A percentile compares a stretch with the other conserved stretches of the same genome.
Conservation (phyloP, 2,113 vertebrate genomes). For the Hiodon alosoides region DNA sequence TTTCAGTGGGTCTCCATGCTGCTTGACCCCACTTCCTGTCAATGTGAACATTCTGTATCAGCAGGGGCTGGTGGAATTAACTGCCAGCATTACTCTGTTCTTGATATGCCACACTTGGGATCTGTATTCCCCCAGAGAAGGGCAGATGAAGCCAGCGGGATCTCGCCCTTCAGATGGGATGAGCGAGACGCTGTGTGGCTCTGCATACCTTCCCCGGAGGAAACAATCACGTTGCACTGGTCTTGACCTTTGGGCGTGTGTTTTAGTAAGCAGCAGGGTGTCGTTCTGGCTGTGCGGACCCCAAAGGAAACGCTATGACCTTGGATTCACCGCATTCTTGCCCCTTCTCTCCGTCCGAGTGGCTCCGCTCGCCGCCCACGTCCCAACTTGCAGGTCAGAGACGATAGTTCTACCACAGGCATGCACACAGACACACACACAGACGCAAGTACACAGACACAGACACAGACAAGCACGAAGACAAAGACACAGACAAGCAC, state of each 20-base stretch:
- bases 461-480: no score
- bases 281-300: conserved; percentile 48
- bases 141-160: conserved; percentile 72
- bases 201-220: conserved; percentile 54
- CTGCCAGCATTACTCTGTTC: conserved; percentile 94
- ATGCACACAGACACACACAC: not conserved
- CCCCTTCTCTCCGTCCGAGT: conserved; percentile 37
- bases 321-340: conserved; percentile 55
- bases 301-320: conserved; percentile 38
- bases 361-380: conserved; percentile 12
- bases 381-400: not conserved
- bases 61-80: conserved; percentile 84
- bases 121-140: conserved; percentile 72
- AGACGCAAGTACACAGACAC: no score
- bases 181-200: conserved; percentile 59
- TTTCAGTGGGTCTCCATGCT: conserved; percentile 71
- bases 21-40: conserved; percentile 81
- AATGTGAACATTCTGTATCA: conserved; percentile 76
- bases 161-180: conserved; percentile 75
- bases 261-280: conserved; percentile 70
- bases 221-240: conserved; percentile 71
- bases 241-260: conserved; percentile 60
- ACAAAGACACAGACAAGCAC: no score
- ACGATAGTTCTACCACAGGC: not conserved
- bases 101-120: conserved; percentile 80